phyloP scores from a whole-genome alignment of 2,797 vertebrate genomes.

The Chiroxiphia lanceolata region DNA sequence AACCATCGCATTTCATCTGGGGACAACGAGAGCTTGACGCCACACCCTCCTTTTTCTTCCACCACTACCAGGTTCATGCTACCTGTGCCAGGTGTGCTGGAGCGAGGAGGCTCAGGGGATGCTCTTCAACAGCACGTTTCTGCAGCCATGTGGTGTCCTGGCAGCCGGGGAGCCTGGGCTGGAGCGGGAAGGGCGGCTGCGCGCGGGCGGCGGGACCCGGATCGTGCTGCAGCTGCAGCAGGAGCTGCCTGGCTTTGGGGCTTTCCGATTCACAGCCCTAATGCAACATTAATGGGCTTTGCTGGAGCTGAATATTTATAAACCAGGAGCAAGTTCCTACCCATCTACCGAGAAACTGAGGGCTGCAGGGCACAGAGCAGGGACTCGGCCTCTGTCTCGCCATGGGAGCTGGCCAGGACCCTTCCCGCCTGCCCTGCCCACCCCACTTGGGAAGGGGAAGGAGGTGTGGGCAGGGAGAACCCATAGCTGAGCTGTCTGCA shows the following conservation, averaged over 20 bases:
- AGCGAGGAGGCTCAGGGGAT: not conserved
- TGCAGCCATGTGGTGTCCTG: not conserved
- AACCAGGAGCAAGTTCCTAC: conserved; percentile 36
- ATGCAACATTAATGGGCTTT: conserved; percentile 67
- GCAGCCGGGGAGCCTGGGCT: not conserved
- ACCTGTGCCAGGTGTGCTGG: not conserved
- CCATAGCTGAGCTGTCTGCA: not conserved
- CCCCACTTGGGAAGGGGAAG: not conserved
- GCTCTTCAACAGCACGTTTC: not conserved
- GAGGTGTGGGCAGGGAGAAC: not conserved
- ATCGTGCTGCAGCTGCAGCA: not conserved
- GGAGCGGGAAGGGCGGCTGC: not conserved
- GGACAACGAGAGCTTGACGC: not conserved
- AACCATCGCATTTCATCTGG: not conserved
- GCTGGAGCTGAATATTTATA: conserved; percentile 61
- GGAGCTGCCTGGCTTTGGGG: conserved; percentile 46
- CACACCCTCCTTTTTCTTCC: not conserved
- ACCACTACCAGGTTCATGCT: accelerated
- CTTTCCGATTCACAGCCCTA: conserved; percentile 62
- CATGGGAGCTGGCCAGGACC: not conserved
- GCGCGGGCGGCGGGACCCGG: not conserved
- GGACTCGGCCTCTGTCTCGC: accelerated
- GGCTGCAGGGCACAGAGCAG: not conserved
- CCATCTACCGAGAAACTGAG: not conserved
- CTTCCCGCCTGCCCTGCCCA: not conserved